Evolutionary conservation across 2,113 vertebrate genomes (phyloP), one percentile per base, ranked within the genome.

Genomic region (Macrotus californicus): DNA sequence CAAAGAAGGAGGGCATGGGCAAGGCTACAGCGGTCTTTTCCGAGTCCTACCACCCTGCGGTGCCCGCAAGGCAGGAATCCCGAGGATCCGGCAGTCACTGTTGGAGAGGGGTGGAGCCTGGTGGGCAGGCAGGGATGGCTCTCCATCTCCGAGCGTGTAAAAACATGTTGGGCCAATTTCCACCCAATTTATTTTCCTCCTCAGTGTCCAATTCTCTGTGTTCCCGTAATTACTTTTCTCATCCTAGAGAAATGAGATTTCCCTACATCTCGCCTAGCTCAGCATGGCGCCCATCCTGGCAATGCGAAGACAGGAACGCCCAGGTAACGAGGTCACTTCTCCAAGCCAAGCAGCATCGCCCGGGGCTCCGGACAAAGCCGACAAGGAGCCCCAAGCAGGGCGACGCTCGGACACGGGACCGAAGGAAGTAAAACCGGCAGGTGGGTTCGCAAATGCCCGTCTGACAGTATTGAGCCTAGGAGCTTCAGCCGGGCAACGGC

Each of bases 211-310:
- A 5, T 75, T 89, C 56, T 16, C 7, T 39, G 72, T 31, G 76
- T 41, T 77, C 52, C 46, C 69, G 67, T 88, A 86, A 93, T 93
- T 61, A 59, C 91, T 89, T 96, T 88, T 54, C 66, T 64, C 21
- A 10, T 22, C 16, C 80, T 19, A 43, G 69, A 94, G 94, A 89
- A 56, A 54, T 24, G 52, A 72, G 31, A 43, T 83, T 50, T 81
- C 76, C 18, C 31, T 21, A 21, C n/a, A 29, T 72, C 94, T 24
- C 24, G 75, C 46, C 31, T 31, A 1, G 11, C 73, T 77, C 87
- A 19, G 50, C 24, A 2, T 0, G 0, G 77, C 18, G 52, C 39
- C 73, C 10, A 36, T 2, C n/a, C 50, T 43, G 34, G 76, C 66
- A 54, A 61, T 31, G 9, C 1, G 8, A 22, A 21, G 83, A 19